A percentile compares a stretch with the other conserved stretches of the same genome.
Evolutionary conservation across 2,797 vertebrate species (phyloP).

Genomic region (Helostoma temminkii): DNA sequence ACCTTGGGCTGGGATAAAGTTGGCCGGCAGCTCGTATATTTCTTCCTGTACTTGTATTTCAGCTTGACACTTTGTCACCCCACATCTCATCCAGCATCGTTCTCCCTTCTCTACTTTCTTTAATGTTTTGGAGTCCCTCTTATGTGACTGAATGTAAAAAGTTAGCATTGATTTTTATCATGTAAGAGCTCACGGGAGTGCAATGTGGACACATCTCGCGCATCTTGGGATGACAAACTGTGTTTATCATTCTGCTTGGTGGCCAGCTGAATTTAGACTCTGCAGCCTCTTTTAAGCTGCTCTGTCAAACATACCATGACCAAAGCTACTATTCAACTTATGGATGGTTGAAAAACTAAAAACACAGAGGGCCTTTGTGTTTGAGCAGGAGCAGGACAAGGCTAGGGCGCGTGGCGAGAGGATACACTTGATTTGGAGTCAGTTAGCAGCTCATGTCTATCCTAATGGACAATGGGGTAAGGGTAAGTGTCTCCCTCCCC

Average conservation of each 20-base stretch:
- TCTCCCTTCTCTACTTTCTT: slow-evolving; percentile 11
- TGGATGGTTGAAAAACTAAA: slow-evolving; percentile 48
- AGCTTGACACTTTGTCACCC: slow-evolving; percentile 68
- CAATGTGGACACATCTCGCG: slow-evolving; percentile 41
- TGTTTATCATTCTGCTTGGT: slow-evolving; percentile 62
- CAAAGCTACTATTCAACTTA: slow-evolving; percentile 69
- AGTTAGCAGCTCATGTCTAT: slow-evolving; percentile 83
- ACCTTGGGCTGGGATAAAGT: slow-evolving; percentile 78
- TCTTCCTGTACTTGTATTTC: slow-evolving; percentile 78
- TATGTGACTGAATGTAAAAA: slow-evolving; percentile 67
- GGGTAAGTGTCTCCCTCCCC: slow-evolving; percentile 79
- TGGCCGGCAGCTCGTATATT: slow-evolving; percentile 75
- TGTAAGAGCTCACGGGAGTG: slow-evolving; percentile 58
- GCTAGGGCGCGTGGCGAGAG: slow-evolving; percentile 79
- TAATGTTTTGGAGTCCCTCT: slow-evolving; percentile 55
- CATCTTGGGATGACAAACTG: slow-evolving; percentile 59
- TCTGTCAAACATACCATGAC: slow-evolving; percentile 74
- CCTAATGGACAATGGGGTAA: slow-evolving; percentile 77
- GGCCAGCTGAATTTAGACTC: slow-evolving; percentile 71
- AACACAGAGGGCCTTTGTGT: slow-evolving; percentile 76
- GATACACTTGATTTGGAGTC: slow-evolving; percentile 83
- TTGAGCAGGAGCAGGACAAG: slow-evolving; percentile 72
- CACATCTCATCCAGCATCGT: slow-evolving; percentile 12
- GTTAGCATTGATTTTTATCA: slow-evolving; percentile 74
- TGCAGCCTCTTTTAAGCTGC: slow-evolving; percentile 64